phyloP scores from a whole-genome alignment of 2,797 vertebrate species.

The Enteromius anoplus region DNA sequence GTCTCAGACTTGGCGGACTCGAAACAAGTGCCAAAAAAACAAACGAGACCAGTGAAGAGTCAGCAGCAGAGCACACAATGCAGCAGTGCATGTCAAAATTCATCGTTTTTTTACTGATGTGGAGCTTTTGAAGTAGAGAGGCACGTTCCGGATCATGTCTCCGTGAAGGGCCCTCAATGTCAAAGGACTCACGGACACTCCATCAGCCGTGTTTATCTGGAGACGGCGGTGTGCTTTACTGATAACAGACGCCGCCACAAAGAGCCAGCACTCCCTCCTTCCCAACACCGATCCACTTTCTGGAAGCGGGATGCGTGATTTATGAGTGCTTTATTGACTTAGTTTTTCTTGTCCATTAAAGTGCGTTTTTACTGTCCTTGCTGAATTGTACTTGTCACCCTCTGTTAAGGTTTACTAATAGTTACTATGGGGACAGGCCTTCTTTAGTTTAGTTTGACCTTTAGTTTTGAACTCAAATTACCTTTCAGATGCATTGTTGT shows the following conservation, averaged over 20 bases:
- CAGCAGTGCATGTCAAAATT: neutral
- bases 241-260: neutral
- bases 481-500: no score
- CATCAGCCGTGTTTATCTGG: constrained; percentile 22
- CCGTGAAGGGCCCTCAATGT: constrained; percentile 11
- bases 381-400: neutral
- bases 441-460: no score
- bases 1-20: neutral
- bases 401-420: no score
- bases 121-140: neutral
- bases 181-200: neutral
- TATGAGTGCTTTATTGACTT: neutral
- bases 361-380: neutral
- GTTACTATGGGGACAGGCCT: no score
- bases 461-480: no score
- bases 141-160: neutral
- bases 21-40: neutral
- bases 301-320: neutral
- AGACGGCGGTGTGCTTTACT: constrained; percentile 25
- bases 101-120: neutral
- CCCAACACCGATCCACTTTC: no score
- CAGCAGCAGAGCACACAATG: neutral
- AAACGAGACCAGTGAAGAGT: neutral
- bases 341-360: neutral
- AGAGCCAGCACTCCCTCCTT: neutral